These are phyloP conservation scores for Cyrtorhinus lividipennis DNA, from an alignment of 1,140 invertebrate genomes.

Conservation along the genomic window DNA sequence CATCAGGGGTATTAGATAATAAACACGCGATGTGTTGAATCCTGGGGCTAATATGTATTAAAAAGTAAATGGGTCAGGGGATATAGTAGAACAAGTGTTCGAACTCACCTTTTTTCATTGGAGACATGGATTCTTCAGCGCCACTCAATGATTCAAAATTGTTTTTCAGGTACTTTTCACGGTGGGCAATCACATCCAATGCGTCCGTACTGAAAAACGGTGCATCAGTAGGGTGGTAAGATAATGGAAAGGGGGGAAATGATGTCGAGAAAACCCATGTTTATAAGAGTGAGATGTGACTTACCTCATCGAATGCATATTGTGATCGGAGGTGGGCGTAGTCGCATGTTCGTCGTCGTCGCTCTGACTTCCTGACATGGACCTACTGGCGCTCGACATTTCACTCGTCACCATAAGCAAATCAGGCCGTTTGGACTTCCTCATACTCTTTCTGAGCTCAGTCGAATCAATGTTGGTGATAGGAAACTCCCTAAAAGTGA, in stretches of 20 bases:
- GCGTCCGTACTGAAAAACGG: slow-evolving; percentile 48
- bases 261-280: too few relatives aligned
- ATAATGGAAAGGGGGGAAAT: too few relatives aligned
- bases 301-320: slow-evolving; percentile 8
- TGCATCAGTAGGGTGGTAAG: background rate
- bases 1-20: background rate
- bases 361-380: slow-evolving; percentile 52
- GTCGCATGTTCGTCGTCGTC: slow-evolving; percentile 56
- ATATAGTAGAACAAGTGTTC: too few relatives aligned
- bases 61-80: too few relatives aligned
- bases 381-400: slow-evolving; percentile 28
- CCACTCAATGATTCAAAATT: slow-evolving; percentile 62
- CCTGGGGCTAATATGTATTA: too few relatives aligned
- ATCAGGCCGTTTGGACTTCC: slow-evolving; percentile 47
- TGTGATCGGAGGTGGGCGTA: slow-evolving; percentile 59
- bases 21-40: background rate
- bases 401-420: slow-evolving; percentile 19
- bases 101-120: slow-evolving; percentile 18
- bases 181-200: slow-evolving; percentile 47
- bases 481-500: slow-evolving; percentile 52
- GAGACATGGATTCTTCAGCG: slow-evolving; percentile 34
- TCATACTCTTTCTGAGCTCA: slow-evolving; percentile 60
- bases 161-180: slow-evolving; percentile 60
- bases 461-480: slow-evolving; percentile 76
- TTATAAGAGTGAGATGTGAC: too few relatives aligned